phyloP scores from a whole-genome alignment of 2,797 vertebrate genomes.

The Bufotes viridis region DNA sequence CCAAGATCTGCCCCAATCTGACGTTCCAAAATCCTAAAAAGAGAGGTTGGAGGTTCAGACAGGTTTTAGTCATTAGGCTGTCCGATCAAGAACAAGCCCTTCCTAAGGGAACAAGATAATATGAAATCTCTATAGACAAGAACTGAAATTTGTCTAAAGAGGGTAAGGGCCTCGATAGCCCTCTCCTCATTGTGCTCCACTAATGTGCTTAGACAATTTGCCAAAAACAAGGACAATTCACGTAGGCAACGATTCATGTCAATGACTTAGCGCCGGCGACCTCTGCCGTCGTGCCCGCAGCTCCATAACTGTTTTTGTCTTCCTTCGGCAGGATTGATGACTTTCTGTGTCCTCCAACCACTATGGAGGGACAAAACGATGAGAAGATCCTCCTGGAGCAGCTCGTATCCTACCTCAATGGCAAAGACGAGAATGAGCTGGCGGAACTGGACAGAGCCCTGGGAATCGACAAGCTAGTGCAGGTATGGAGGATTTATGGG shows the following conservation, averaged over 20 bases:
- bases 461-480: slow-evolving; percentile 95
- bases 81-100: not conserved
- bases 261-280: not conserved
- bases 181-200: not conserved
- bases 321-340: slow-evolving; percentile 83
- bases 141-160: not conserved
- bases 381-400: slow-evolving; percentile 94
- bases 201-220: slow-evolving; percentile 12
- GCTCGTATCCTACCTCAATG: slow-evolving; percentile 92
- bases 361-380: slow-evolving; percentile 87
- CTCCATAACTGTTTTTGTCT: slow-evolving; percentile 36
- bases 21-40: not conserved
- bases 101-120: not conserved
- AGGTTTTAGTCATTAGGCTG: not conserved
- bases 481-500: slow-evolving; percentile 72
- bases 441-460: slow-evolving; percentile 92
- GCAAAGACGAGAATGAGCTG: slow-evolving; percentile 92
- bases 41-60: not conserved
- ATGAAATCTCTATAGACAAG: not conserved
- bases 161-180: not conserved
- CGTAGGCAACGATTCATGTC: not conserved
- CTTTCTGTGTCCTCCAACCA: slow-evolving; percentile 88
- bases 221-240: slow-evolving; percentile 17
- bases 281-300: slow-evolving; percentile 9
- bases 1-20: not conserved